These are phyloP conservation scores for Emydura subglobosa DNA, from an alignment of 2,113 vertebrate species.

Conservation along the genomic window DNA sequence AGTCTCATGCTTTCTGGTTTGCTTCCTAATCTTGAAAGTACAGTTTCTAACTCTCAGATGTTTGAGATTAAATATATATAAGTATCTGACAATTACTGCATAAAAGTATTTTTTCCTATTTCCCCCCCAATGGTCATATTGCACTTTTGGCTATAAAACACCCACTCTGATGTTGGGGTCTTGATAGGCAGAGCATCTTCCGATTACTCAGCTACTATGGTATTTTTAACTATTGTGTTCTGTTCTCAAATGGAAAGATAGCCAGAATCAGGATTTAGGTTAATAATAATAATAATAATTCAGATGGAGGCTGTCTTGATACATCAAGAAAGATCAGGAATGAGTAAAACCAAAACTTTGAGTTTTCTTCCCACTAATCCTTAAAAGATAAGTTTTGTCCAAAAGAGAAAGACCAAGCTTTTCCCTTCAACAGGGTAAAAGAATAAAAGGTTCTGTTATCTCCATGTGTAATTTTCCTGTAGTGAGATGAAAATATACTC, in stretches of 20 bases:
- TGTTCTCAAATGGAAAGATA: background rate
- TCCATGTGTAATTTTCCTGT: background rate
- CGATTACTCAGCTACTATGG: background rate
- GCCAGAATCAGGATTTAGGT: background rate
- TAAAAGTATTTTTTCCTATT: background rate
- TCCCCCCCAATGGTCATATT: background rate
- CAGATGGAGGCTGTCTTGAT: background rate
- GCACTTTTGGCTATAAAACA: background rate
- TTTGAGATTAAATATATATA: background rate
- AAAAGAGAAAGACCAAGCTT: background rate
- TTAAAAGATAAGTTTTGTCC: background rate
- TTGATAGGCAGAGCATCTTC: background rate
- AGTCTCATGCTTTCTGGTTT: background rate
- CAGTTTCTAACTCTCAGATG: background rate
- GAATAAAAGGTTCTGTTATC: slow-evolving; percentile 25
- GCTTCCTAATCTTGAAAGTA: background rate
- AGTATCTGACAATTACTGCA: background rate
- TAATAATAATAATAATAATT: background rate
- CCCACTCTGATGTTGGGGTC: background rate
- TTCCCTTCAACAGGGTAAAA: slow-evolving; percentile 26
- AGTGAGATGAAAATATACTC: no score
- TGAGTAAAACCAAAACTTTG: background rate
- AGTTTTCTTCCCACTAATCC: background rate
- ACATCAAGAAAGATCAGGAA: background rate
- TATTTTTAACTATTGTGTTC: background rate